Base-by-base conservation (phyloP, 1,140 invertebrate species). In the Forficula auricularia region DNA sequence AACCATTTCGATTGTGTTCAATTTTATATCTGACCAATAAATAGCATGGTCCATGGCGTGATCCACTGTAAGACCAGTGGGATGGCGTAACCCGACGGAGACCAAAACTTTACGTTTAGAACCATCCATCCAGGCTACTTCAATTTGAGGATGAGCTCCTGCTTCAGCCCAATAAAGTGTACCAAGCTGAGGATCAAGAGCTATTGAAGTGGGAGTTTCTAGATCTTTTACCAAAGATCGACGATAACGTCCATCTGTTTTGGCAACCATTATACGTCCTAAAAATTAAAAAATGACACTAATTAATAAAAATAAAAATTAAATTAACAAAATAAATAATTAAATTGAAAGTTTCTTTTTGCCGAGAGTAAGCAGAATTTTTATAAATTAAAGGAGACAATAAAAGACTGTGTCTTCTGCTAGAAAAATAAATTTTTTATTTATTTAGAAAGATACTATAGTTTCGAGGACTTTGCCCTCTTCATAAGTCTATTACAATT, bases 51-150 rank as follows among this genome's bases (percentile, higher is more conserved):
- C 78, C 73, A 86, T 86, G 1, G 80, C 73, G 52, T 82, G 84
- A 57, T 98, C 94, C 18, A 98, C 79, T 1, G 86, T 71, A 0
- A 98, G 54, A 0, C 88, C 88, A 1, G 84, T 77, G 0, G 92
- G 92, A 54, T 81, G 78, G 7, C 82, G 71, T 4, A 98, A 72
- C 46, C 70, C 66, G 31, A 82, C 80, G 0, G 73, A 75, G 1
- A 96, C 77, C 2, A 98, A 54, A 0, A 79, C 72, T 46, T 78
- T 67, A 3, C 89, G 67, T 54, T 84, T 82, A 0, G 76, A 82
- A 0, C 94, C 94, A 54, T 96, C 92, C 86, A 97, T 92, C 89
- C 89, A 96, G 10, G 85, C 73, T 0, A 78, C 73, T 58, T 92
- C 87, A 42, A 94, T 90, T 57, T 86, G 81, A 4, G 90, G 78